These are phyloP conservation scores for Nibea albiflora DNA, from an alignment of 2,113 vertebrate species.

Conservation along the genomic window DNA sequence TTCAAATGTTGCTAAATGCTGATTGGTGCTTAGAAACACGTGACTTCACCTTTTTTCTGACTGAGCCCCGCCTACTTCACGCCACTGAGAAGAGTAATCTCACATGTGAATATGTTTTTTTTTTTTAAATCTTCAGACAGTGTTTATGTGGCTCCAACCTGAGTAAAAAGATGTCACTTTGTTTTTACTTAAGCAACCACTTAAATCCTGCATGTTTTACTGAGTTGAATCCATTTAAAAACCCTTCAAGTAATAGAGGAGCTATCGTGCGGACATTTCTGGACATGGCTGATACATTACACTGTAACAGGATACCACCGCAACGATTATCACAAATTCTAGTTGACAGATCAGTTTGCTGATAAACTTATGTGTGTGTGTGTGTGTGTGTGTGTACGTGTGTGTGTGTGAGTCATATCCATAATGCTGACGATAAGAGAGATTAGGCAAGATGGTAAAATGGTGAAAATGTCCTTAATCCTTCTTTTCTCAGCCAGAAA, in stretches of 20 bases:
- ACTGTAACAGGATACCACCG: not conserved
- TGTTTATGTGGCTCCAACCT: too few relatives aligned
- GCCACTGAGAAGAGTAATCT: not conserved
- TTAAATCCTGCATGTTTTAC: not conserved
- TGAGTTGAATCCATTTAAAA: not conserved
- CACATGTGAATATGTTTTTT: not conserved
- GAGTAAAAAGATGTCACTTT: not conserved
- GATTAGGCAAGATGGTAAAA: slow-evolving; percentile 20
- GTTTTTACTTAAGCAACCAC: not conserved
- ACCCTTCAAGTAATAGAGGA: not conserved
- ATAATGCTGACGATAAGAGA: not conserved
- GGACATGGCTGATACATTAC: not conserved
- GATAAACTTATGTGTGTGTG: not conserved
- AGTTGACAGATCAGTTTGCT: not conserved
- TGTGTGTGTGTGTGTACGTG: not conserved
- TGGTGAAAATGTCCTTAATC: slow-evolving; percentile 15
- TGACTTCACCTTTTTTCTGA: not conserved
- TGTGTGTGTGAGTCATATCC: slow-evolving; percentile 26
- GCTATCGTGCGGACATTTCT: too few relatives aligned
- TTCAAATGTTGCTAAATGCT: slow-evolving; percentile 29
- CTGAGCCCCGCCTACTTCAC: not conserved
- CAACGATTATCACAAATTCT: not conserved
- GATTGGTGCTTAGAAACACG: not conserved
- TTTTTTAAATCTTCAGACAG: too few relatives aligned
- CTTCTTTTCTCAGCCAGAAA: slow-evolving; percentile 14